Evolutionary conservation across 1,140 invertebrate species (phyloP), one percentile per base, ranked within the genome.

Genomic region (Aphelinus atriplicis): DNA sequence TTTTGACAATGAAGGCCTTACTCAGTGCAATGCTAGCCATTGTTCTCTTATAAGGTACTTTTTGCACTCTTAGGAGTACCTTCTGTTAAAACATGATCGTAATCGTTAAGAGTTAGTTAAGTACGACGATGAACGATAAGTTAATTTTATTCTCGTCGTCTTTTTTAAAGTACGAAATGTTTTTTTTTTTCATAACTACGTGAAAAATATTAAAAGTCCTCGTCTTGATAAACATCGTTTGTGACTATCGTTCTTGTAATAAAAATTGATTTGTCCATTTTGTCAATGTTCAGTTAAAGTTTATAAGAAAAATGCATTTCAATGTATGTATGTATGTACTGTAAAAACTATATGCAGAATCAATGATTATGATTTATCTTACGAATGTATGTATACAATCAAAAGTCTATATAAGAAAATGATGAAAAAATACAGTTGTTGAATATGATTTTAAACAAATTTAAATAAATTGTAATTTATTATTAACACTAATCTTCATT

Each of bases 381-480:
- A 26, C 26, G 26, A 78, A 50, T 77, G 69, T 80, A 78, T 75
- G 63, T 75, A 77, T 75, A 77, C 73, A 75, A 60, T 74, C 42
- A 46, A 71, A 75, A 65, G 43, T 72, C 45, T 69, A 61, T 9
- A 46, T 61, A 56, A 57, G 9, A 66, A 72, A 68, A 71, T 69
- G 74, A 64, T 51, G 61, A 80, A 81, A 68, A 81, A 84, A 83
- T 84, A 73, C 76, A 83, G 85, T 83, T 86, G 83, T 87, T 86
- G 81, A 81, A 74, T 78, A 83, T 82, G 67, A 77, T 82, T 84
- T 82, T 81, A 81, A 84, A 80, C 65, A 60, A 78, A 79, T 74
- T 79, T 72, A 80, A 84, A 85, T 85, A 84, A 84, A 86, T 81
- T 81, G 78, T 85, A 85, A 84, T 86, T 77, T 77, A 77, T 77